Evolutionary conservation across 2,113 vertebrate species (phyloP), one percentile per base, ranked within the genome.

Genomic region (Picathartes gymnocephalus): DNA sequence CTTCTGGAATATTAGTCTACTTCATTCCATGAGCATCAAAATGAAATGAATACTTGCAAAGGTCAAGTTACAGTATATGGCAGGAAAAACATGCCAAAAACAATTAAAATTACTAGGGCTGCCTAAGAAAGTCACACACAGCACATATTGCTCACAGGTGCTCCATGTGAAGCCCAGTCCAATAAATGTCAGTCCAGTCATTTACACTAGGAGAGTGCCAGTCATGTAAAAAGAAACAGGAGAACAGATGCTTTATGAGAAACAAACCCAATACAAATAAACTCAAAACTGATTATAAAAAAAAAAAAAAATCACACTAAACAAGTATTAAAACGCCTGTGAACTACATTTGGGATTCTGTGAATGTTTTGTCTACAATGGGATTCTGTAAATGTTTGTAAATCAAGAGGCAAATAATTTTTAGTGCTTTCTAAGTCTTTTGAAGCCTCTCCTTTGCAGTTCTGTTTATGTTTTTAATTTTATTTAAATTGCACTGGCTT

Each of bases 191-290:
- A 95, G 77, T 65, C 64, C 94, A 94, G 88, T 92, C 88, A 53
- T 66, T 97, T 86, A 61, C 79, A 88, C 64, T 6, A 81, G 53
- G 23, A 90, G 60, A 72, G 94, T 81, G 92, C 93, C 90, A 95
- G 85, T 93, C 90, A 62, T 86, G 79, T 81, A 85, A 88, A 95
- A 91, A 88, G 96, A 93, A 95, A 92, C 77, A 77, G 64, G 82
- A 74, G 91, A 95, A 86, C 94, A 96, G 94, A 97, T 94, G 96
- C 81, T 92, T 95, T 95, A 70, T 72, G 86, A 96, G 88, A 94
- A 95, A 73, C 78, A 96, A 96, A 77, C 68, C 42, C 15, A 90
- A 79, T 53, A 92, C 88, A 95, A 94, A 97, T 95, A 96, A 83
- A 95, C 77, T 71, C 87, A 78, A 84, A 95, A 69, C 44, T 86